Conservation (phyloP, 2,113 vertebrate genomes). For the Arvicanthis niloticus region DNA sequence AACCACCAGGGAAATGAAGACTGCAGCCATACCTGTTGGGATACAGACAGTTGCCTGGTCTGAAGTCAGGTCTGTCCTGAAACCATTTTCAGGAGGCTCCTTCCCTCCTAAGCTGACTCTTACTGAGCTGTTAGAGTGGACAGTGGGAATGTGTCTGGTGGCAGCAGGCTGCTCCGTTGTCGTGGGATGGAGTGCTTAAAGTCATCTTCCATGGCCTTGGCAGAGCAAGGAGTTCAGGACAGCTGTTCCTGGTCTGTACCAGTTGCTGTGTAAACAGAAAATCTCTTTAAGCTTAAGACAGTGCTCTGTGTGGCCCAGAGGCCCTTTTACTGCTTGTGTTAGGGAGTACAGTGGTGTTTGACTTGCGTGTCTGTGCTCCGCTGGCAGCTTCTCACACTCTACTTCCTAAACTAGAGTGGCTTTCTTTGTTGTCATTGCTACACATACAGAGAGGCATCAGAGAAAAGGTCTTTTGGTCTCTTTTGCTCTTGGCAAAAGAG, state of each 20-base stretch:
- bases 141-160: conserved; percentile 52
- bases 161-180: conserved; percentile 58
- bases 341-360: not conserved
- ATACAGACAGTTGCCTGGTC: not conserved
- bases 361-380: not conserved
- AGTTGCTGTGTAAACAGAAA: conserved; percentile 52
- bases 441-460: not conserved
- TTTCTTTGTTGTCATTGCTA: conserved; percentile 39
- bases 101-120: conserved; percentile 62
- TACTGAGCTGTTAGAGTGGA: conserved; percentile 58
- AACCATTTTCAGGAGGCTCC: conserved; percentile 44
- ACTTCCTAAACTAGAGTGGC: conserved; percentile 38
- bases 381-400: conserved; percentile 32
- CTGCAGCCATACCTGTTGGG: too few species aligned
- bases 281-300: conserved; percentile 37
- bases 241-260: conserved; percentile 15
- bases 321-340: not conserved
- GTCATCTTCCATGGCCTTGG: conserved; percentile 66
- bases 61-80: conserved; percentile 63
- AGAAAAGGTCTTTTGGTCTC: not conserved
- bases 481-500: not conserved
- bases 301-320: not conserved
- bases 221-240: conserved; percentile 46
- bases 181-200: conserved; percentile 52
- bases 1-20: not conserved